phyloP scores from a whole-genome alignment of 1,140 invertebrate species.

The Monochamus saltuarius region DNA sequence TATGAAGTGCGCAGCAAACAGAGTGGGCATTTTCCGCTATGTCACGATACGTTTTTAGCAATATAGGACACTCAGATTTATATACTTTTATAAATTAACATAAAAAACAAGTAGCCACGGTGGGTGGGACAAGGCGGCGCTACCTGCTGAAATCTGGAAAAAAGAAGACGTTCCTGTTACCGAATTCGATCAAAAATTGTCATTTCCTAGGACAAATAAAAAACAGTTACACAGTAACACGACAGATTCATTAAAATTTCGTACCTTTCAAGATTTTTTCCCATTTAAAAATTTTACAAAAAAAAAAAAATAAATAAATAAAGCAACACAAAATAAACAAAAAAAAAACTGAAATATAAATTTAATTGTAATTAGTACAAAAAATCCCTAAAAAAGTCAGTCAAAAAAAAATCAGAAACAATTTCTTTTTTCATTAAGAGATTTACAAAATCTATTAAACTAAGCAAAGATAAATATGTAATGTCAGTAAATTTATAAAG shows the following conservation, averaged over 20 bases:
- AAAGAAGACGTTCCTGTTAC: neutral
- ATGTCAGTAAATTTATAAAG: too few relatives aligned
- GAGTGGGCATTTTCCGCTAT: neutral
- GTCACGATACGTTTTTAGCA: slow-evolving; percentile 9
- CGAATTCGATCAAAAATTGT: neutral
- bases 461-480: too few relatives aligned
- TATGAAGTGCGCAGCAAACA: slow-evolving; percentile 14
- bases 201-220: neutral
- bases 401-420: too few relatives aligned
- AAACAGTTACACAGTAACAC: too few relatives aligned
- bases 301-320: neutral
- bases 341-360: too few relatives aligned
- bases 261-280: too few relatives aligned
- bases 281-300: neutral
- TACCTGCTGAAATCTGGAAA: slow-evolving; percentile 22
- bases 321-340: neutral
- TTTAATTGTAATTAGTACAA: too few relatives aligned
- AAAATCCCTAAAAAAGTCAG: too few relatives aligned
- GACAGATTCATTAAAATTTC: too few relatives aligned
- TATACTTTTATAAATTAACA: slow-evolving; percentile 1
- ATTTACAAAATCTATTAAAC: too few relatives aligned
- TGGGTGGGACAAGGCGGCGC: slow-evolving; percentile 19
- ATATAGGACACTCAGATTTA: neutral
- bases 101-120: slow-evolving; percentile 12
- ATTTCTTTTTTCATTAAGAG: too few relatives aligned